Conservation (phyloP, 2,113 vertebrate genomes). For the Alouatta palliata region DNA sequence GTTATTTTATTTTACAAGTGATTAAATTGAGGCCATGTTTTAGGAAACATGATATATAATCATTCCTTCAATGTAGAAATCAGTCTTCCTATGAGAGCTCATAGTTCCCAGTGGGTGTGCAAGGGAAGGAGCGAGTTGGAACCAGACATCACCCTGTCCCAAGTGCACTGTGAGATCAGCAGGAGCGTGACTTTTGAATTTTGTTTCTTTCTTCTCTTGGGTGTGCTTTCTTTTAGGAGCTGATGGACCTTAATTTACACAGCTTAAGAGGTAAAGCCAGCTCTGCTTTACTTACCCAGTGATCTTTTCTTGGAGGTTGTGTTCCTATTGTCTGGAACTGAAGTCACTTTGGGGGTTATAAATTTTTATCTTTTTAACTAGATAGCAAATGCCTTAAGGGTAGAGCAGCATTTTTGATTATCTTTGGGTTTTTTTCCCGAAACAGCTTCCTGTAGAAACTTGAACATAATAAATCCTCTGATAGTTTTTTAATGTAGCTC, state of each 20-base stretch:
- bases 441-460: constrained; percentile 18
- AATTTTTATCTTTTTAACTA: constrained; percentile 43
- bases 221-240: not conserved
- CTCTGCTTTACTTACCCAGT: not conserved
- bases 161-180: too few species aligned
- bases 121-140: not conserved
- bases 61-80: too few species aligned
- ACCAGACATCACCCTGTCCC: fast-evolving
- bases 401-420: not conserved
- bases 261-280: not conserved
- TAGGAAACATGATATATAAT: too few species aligned
- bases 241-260: not conserved
- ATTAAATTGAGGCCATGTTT: not conserved
- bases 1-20: not conserved
- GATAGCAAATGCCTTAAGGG: not conserved
- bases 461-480: not conserved
- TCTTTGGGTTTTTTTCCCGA: not conserved
- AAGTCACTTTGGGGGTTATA: not conserved
- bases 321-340: not conserved
- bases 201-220: not conserved
- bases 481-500: constrained; percentile 47
- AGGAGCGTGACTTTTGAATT: not conserved
- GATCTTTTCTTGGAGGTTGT: not conserved
- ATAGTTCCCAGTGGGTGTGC: not conserved
- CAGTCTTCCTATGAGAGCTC: not conserved